A percentile compares a stretch with the other conserved stretches of the same genome.
phyloP scores from a whole-genome alignment of 2,113 vertebrate species.

The Arvicanthis niloticus region DNA sequence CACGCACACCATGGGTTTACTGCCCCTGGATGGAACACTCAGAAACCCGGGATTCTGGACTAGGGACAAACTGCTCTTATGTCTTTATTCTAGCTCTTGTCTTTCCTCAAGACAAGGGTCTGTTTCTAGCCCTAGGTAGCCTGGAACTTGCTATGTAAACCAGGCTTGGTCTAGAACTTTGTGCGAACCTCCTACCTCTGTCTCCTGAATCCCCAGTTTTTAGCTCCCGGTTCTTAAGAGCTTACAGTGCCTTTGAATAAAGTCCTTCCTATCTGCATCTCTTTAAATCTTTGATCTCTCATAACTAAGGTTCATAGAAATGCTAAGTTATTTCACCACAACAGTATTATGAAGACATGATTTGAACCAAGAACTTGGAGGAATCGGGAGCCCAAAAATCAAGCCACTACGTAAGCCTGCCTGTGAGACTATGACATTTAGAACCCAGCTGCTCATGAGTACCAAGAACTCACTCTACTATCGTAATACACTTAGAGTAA shows the following conservation, averaged over 20 bases:
- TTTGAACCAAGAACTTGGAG: slow-evolving; percentile 41
- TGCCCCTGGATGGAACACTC: not conserved
- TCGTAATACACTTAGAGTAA: not conserved
- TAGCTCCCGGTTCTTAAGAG: not conserved
- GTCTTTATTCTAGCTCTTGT: not conserved
- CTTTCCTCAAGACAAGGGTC: not conserved
- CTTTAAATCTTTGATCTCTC: not conserved
- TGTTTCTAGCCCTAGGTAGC: not conserved
- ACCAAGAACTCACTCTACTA: not conserved
- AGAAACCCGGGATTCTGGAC: not conserved
- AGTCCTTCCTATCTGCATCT: not conserved
- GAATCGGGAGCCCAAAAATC: not conserved
- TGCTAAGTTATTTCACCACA: slow-evolving; percentile 10
- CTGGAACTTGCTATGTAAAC: not conserved
- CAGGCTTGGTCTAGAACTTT: not conserved
- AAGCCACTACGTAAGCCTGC: not conserved
- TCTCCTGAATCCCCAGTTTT: not conserved
- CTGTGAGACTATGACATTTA: not conserved
- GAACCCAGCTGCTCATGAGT: not conserved
- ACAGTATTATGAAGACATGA: not conserved
- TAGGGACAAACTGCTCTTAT: not conserved
- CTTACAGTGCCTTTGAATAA: not conserved
- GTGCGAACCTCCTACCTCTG: not conserved
- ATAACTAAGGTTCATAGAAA: slow-evolving; percentile 37
- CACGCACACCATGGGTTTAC: not conserved